phyloP scores from a whole-genome alignment of 2,797 vertebrate genomes.

The Uromys caudimaculatus region DNA sequence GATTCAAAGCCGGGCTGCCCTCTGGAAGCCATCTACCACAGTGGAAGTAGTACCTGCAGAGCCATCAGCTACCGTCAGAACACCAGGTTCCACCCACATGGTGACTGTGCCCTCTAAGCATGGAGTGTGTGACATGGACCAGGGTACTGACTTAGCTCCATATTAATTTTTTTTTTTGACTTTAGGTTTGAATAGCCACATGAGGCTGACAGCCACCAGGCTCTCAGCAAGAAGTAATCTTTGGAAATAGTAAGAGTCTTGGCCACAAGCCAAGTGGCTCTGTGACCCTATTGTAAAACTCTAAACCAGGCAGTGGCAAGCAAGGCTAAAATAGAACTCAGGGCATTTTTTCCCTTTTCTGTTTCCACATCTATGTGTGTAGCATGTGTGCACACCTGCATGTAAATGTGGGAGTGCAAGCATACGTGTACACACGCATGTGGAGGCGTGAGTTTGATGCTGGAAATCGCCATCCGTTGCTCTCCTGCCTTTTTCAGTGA shows the following conservation, averaged over 20 bases:
- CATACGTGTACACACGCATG: background rate
- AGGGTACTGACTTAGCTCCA: background rate
- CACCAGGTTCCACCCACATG: accelerated
- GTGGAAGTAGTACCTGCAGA: background rate
- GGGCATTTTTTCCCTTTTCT: background rate
- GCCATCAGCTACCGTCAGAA: background rate
- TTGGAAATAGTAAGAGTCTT: background rate
- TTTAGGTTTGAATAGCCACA: background rate
- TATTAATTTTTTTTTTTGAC: background rate
- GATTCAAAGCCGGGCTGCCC: background rate
- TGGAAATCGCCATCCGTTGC: background rate
- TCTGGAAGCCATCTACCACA: background rate
- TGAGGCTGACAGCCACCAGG: background rate
- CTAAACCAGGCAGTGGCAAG: background rate
- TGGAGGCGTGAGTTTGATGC: background rate
- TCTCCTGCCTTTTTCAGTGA: background rate
- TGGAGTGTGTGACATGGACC: no score
- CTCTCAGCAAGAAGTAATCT: background rate
- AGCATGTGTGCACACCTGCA: no score
- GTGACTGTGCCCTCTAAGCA: background rate
- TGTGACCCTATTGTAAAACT: slow-evolving; percentile 3
- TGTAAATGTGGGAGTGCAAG: no score
- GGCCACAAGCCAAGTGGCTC: background rate
- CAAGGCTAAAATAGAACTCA: background rate
- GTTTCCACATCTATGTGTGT: background rate